A percentile compares a stretch with the other conserved stretches of the same genome.
Conservation (phyloP, 2,888 invertebrate species). For the Heteromyza rotundicornis region DNA sequence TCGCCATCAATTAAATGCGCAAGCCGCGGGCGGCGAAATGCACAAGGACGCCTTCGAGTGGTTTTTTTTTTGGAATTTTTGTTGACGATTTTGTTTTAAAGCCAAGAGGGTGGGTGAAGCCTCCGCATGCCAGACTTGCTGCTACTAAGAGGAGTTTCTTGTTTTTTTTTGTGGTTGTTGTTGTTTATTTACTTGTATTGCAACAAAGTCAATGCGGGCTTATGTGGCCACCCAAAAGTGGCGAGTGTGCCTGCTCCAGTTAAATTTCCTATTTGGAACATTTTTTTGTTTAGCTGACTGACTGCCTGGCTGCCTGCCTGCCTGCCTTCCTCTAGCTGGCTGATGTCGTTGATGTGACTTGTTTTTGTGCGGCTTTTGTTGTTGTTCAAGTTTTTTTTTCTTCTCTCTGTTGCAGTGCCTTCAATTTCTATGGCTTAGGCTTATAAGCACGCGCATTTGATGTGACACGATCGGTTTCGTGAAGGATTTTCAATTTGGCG, state of each 20-base stretch:
- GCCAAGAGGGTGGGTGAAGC: no score
- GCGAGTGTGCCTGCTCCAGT: background rate
- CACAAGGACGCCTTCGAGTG: no score
- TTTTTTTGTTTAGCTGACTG: conserved; percentile 9
- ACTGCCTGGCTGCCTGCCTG: background rate
- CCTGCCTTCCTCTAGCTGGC: conserved; percentile 2
- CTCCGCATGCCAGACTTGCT: no score
- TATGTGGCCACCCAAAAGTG: background rate
- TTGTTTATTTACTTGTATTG: background rate
- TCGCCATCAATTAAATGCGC: background rate
- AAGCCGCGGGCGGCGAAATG: no score
- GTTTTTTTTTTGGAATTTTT: no score
- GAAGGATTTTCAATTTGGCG: conserved; percentile 27
- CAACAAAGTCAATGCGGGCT: background rate
- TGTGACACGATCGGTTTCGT: conserved; percentile 32
- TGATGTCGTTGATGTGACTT: conserved; percentile 40
- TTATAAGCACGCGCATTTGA: conserved; percentile 28
- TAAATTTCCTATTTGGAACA: background rate
- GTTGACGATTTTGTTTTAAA: no score
- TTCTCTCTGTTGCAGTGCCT: background rate
- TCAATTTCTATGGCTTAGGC: background rate
- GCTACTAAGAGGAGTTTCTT: no score
- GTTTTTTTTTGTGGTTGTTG: no score
- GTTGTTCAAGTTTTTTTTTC: background rate
- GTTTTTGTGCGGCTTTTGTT: conserved; percentile 32